Conservation (phyloP, 2,113 vertebrate species). For the Jaculus jaculus region DNA sequence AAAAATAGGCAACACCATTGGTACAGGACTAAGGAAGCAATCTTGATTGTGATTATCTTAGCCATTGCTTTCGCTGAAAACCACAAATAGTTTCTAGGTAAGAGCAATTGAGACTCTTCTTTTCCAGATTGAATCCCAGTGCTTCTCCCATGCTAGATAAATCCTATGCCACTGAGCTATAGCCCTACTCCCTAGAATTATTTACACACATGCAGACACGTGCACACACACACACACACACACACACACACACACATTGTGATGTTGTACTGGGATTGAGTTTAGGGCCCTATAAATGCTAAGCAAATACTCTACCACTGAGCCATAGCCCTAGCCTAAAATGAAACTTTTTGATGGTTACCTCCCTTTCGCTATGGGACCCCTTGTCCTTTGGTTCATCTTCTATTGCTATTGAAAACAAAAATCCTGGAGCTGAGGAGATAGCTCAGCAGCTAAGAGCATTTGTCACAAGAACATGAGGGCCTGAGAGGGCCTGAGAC, state of each 20-base stretch:
- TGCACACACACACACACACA: too few species aligned
- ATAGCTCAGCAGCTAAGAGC: too few species aligned
- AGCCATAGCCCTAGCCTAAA: background rate
- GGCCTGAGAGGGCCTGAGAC: too few species aligned
- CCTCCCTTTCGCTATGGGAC: background rate
- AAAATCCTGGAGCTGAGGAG: background rate
- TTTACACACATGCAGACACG: too few species aligned
- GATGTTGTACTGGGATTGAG: background rate
- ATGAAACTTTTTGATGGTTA: background rate
- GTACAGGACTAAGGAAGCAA: background rate
- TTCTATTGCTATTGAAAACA: background rate
- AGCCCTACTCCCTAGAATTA: too few species aligned
- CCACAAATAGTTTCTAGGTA: background rate
- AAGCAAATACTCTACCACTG: background rate
- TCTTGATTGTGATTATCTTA: background rate
- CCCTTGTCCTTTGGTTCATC: background rate
- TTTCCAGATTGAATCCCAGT: background rate
- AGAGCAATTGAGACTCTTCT: slow-evolving; percentile 32
- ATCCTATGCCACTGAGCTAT: too few species aligned
- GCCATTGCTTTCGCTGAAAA: background rate
- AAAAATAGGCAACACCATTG: background rate
- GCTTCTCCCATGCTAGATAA: too few species aligned
- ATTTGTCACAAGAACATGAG: too few species aligned
- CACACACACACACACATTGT: too few species aligned
- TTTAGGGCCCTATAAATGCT: background rate